Percentiles rank a stretch among this genome's conserved stretches.
Evolutionary conservation across 2,888 invertebrate genomes (phyloP).

Genomic region (Drosophila birchii): DNA sequence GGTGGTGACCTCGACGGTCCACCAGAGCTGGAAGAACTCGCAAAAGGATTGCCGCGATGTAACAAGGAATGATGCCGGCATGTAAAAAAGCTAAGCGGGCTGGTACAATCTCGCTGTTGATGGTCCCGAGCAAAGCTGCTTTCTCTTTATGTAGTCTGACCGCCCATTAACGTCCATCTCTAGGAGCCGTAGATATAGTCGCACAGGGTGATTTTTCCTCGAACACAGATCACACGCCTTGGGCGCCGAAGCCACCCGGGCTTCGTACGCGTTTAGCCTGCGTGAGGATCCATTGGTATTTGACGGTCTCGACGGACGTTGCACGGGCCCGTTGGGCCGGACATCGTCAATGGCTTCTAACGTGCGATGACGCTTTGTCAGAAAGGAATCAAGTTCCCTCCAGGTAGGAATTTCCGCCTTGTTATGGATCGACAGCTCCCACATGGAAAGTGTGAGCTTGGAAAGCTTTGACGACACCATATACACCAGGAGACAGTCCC

Average conservation of each 20-base stretch:
- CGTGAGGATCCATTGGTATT: not conserved
- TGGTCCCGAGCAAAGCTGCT: not conserved
- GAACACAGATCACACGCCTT: not conserved
- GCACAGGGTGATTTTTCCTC: not conserved
- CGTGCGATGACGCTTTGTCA: no score
- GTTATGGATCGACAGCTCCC: not conserved
- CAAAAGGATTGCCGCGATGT: no score
- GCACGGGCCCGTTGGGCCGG: no score
- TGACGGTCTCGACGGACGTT: not conserved
- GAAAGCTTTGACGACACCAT: not conserved
- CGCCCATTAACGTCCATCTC: not conserved
- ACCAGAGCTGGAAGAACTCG: rapidly evolving
- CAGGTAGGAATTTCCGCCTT: not conserved
- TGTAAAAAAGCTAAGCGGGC: not conserved
- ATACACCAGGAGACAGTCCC: not conserved
- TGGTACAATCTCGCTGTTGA: not conserved
- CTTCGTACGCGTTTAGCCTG: not conserved
- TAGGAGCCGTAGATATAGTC: not conserved
- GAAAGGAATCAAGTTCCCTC: not conserved
- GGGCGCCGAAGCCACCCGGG: not conserved
- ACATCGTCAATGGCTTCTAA: no score
- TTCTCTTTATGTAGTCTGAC: not conserved
- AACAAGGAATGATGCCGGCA: not conserved
- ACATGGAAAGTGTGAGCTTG: not conserved
- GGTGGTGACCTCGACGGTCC: not conserved